Base-by-base conservation (phyloP, 2,888 invertebrate genomes). In the Apamea sordens region DNA sequence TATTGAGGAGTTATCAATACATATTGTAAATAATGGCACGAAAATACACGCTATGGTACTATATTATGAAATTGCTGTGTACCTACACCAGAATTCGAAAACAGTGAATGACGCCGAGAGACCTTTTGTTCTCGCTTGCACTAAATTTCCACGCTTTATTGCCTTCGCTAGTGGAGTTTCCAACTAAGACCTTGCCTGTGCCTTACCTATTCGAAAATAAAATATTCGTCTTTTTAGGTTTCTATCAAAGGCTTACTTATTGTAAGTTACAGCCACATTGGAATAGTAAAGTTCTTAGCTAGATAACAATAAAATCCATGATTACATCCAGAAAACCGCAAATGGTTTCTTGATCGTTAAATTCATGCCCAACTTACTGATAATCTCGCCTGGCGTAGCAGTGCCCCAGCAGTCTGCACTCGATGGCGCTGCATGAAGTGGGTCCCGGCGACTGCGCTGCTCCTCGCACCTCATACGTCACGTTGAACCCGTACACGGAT, bases 401-500 rank as follows among this genome's bases (percentile, higher is more conserved):
- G 93, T 98, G 97, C 18, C 99, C 99, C 24, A 98, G 97, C 87
- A 98, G 98, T 0, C 99, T 98, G 92, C 99, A 99, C 89, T 98
- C 98, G 87, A 98, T 97, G 79, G 98, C 98, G 83, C 98, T 98
- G 94, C 99, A 99, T 41, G 98, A 97, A 70, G 97, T 95, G 0
- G 92, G 96, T 7, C 94, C 96, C 8, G 96, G 95, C n/a, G 97
- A 95, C 75, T 97, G 97, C 5, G 94, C 92, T 2, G 95, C 94
- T 0, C 92, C 93, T 80, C 95, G 92, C 88, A 99, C 98, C 92
- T 99, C 98, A 93, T 99, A 99, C 47, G 99, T 99, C 90, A 99
- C 98, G 95, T 99, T 99, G 96, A 99, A 99, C 24, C 99, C 99
- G 92, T 98, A 99, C 64, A 99, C 98, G 84, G 99, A 98, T 82